Evolutionary conservation across 2,113 vertebrate genomes (phyloP).

Genomic region (Lichenostomus cassidix): DNA sequence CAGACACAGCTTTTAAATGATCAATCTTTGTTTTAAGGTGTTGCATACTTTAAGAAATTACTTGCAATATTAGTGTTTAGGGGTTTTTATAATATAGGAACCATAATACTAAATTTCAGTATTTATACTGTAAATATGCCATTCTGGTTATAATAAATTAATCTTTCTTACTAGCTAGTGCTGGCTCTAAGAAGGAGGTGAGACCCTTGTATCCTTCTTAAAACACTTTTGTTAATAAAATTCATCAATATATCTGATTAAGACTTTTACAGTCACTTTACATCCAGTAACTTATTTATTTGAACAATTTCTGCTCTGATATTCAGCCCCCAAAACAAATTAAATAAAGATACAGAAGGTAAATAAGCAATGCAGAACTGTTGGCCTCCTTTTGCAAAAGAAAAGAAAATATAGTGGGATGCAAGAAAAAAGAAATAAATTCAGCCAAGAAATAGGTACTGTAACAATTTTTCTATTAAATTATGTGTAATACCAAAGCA

Average conservation of each 20-base stretch:
- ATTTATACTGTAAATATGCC: not conserved
- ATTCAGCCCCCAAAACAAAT: not conserved
- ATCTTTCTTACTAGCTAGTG: not conserved
- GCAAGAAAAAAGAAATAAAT: not conserved
- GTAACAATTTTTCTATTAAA: not conserved
- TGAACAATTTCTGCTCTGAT: not conserved
- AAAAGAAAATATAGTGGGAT: not conserved
- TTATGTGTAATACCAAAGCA: not conserved
- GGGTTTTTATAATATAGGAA: not conserved
- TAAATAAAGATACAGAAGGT: not conserved
- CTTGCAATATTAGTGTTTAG: not conserved
- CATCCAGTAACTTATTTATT: not conserved
- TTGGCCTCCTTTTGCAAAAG: not conserved
- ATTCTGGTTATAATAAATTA: not conserved
- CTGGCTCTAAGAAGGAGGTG: not conserved
- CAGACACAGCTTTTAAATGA: not conserved
- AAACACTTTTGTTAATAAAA: slow-evolving; percentile 2
- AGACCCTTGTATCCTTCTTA: not conserved
- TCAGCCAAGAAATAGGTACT: not conserved
- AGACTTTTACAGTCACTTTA: not conserved
- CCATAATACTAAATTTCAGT: not conserved
- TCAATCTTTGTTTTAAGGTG: not conserved
- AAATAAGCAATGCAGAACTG: not conserved
- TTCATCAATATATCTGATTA: not conserved
- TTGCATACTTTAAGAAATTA: slow-evolving; percentile 2